phyloP scores from a whole-genome alignment of 2,888 invertebrate genomes.

The Cryptus armator region DNA sequence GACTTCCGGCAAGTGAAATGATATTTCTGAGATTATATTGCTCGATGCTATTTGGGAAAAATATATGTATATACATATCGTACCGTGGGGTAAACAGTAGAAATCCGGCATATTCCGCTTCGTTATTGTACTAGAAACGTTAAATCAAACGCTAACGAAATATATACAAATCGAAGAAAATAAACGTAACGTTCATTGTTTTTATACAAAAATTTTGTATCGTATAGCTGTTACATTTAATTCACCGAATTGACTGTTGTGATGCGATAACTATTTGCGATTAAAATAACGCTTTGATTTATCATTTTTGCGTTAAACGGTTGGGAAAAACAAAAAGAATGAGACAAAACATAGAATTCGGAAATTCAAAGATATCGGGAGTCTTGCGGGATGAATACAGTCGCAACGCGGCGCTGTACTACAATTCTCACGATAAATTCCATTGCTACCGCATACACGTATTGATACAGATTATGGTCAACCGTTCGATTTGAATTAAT shows the following conservation, averaged over 20 bases:
- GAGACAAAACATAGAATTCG: slow-evolving; percentile 35
- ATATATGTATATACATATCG: background rate
- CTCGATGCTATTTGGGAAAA: background rate
- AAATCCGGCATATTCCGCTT: slow-evolving; percentile 47
- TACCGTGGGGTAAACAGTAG: slow-evolving; percentile 35
- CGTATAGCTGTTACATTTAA: background rate
- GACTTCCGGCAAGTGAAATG: slow-evolving; percentile 22
- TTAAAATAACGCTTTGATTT: slow-evolving; percentile 45
- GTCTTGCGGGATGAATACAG: background rate
- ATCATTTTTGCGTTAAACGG: slow-evolving; percentile 28
- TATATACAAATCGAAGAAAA: background rate
- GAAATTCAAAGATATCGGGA: slow-evolving; percentile 32
- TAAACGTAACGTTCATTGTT: background rate
- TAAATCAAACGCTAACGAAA: background rate
- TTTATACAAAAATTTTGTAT: background rate
- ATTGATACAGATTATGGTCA: background rate
- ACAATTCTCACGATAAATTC: background rate
- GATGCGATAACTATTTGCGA: background rate
- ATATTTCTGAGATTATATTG: too few species aligned
- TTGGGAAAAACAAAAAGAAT: slow-evolving; percentile 25
- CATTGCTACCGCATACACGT: background rate
- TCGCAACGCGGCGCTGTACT: slow-evolving; percentile 4
- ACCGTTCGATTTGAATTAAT: slow-evolving; percentile 26
- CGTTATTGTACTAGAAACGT: background rate
- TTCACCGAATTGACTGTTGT: background rate